A percentile compares a stretch with the other conserved stretches of the same genome.
Evolutionary conservation across 2,113 vertebrate genomes (phyloP).

Genomic region (Stictonetta naevosa): DNA sequence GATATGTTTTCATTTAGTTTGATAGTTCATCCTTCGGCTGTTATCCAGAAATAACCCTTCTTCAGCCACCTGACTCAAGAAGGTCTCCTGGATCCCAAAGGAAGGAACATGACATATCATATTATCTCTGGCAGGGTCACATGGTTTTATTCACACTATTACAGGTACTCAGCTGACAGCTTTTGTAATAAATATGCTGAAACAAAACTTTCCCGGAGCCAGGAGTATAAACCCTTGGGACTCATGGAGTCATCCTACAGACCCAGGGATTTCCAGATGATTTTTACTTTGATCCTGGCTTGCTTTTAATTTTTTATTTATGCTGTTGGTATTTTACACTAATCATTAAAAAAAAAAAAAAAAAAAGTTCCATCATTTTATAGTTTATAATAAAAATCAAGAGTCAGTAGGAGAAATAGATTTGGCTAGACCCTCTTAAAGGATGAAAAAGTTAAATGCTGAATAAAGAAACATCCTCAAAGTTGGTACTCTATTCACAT

Average conservation of each 20-base stretch:
- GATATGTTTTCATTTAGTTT: background rate
- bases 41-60: background rate
- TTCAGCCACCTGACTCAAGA: background rate
- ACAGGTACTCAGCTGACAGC: background rate
- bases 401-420: background rate
- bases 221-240: background rate
- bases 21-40: background rate
- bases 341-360: background rate
- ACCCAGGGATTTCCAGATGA: background rate
- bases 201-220: background rate
- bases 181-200: conserved; percentile 29
- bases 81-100: background rate
- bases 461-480: background rate
- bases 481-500: background rate
- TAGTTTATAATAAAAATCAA: background rate
- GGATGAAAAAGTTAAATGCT: background rate
- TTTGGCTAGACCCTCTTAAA: background rate
- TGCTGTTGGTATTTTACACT: background rate
- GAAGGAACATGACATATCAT: background rate
- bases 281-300: conserved; percentile 32
- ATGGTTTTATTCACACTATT: conserved; percentile 3
- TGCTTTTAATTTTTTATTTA: conserved; percentile 46
- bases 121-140: background rate
- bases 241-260: background rate
- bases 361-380: background rate